Evolutionary conservation across 2,797 vertebrate genomes (phyloP).

Genomic region (Poeciliopsis infans): DNA sequence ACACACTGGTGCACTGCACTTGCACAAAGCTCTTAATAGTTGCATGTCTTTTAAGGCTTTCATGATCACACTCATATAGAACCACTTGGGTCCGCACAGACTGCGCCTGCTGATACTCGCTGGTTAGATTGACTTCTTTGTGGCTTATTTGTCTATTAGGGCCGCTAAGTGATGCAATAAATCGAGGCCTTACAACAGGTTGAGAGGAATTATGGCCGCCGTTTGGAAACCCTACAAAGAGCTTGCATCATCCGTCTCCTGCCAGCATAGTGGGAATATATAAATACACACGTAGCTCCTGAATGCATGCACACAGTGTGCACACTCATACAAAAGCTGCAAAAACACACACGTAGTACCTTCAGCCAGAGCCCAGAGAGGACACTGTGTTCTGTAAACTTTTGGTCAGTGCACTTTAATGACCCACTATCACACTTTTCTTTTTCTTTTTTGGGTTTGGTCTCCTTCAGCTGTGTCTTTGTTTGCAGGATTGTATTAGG

Average conservation of each 20-base stretch:
- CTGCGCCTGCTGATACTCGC: slow-evolving; percentile 44
- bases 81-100: slow-evolving; percentile 50
- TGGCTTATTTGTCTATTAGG: slow-evolving; percentile 61
- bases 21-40: slow-evolving; percentile 9
- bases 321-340: slow-evolving; percentile 31
- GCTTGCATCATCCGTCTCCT: slow-evolving; percentile 62
- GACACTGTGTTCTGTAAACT: slow-evolving; percentile 75
- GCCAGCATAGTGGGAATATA: slow-evolving; percentile 51
- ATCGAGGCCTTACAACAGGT: slow-evolving; percentile 66
- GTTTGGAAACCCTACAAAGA: slow-evolving; percentile 73
- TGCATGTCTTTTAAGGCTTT: slow-evolving; percentile 22
- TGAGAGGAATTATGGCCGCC: slow-evolving; percentile 62
- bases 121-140: slow-evolving; percentile 58
- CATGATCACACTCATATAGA: slow-evolving; percentile 18
- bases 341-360: slow-evolving; percentile 49
- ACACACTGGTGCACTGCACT: slow-evolving; percentile 8
- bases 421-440: slow-evolving; percentile 50
- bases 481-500: slow-evolving; percentile 8
- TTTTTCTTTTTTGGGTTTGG: not conserved
- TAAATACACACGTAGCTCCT: slow-evolving; percentile 56
- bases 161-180: slow-evolving; percentile 73
- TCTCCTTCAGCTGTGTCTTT: slow-evolving; percentile 29
- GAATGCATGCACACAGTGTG: slow-evolving; percentile 39
- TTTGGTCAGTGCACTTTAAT: slow-evolving; percentile 67
- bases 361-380: slow-evolving; percentile 68